Evolutionary conservation across 2,797 vertebrate genomes (phyloP).

Genomic region (Eulemur coronatus): DNA sequence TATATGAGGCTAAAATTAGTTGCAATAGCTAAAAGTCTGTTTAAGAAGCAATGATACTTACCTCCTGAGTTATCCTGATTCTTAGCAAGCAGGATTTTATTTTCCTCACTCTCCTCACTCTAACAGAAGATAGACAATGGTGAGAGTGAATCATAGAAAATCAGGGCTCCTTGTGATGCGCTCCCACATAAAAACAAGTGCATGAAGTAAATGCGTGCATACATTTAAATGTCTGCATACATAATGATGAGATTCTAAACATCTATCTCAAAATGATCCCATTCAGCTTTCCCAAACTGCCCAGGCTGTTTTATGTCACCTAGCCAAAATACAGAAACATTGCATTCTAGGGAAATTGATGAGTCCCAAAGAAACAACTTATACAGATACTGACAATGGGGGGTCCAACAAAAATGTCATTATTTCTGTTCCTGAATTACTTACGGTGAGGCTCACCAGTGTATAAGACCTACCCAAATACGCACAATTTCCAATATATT

Average conservation of each 20-base stretch:
- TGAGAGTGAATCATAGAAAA: not conserved
- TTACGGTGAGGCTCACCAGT: not conserved
- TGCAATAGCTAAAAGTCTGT: not conserved
- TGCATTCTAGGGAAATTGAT: not conserved
- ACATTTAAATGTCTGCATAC: not conserved
- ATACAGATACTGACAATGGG: not conserved
- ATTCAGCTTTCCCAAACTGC: not conserved
- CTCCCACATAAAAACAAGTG: not conserved
- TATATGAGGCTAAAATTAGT: not conserved
- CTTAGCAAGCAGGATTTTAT: not conserved
- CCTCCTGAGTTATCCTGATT: not conserved
- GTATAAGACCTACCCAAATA: not conserved
- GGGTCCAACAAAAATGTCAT: not conserved
- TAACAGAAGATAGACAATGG: not conserved
- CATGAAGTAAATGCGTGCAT: not conserved
- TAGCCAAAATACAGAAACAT: not conserved
- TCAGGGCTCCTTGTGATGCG: not conserved
- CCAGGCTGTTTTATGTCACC: not conserved
- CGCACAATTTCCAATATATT: not conserved
- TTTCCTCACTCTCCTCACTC: not conserved
- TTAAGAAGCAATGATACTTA: too few relatives aligned
- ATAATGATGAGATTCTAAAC: not conserved
- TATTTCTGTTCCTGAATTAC: not conserved
- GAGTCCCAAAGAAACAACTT: not conserved
- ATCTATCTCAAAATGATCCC: not conserved